phyloP scores from a whole-genome alignment of 2,113 vertebrate species.

The Ceyx margarethae region DNA sequence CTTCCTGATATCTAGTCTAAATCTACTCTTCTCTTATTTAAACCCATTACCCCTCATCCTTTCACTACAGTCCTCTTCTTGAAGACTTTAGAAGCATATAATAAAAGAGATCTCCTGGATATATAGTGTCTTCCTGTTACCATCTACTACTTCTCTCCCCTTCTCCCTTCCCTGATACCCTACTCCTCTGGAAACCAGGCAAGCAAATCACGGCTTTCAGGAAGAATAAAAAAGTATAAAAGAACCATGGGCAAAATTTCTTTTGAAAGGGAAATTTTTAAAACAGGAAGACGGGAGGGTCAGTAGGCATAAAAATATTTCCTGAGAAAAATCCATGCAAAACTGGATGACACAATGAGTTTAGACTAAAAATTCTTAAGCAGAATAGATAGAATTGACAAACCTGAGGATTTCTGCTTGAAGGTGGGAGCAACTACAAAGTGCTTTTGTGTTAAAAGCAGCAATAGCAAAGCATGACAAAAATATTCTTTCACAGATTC shows the following conservation, averaged over 20 bases:
- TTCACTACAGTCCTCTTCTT: background rate
- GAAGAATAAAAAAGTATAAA: background rate
- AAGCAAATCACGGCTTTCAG: background rate
- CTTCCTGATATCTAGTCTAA: too few species aligned
- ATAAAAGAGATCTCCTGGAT: too few species aligned
- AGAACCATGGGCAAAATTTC: background rate
- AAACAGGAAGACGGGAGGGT: background rate
- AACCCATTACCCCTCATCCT: too few species aligned
- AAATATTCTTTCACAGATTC: background rate
- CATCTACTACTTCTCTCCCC: background rate
- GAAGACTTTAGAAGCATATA: background rate
- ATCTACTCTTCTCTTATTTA: too few species aligned
- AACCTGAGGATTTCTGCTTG: background rate
- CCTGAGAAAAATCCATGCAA: background rate
- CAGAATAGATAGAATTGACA: background rate
- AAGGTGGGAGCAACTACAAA: background rate
- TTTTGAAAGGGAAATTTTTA: too few species aligned
- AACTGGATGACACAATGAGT: background rate
- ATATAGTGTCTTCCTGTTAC: background rate
- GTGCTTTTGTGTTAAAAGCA: background rate
- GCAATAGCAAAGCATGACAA: background rate
- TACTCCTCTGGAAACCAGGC: background rate
- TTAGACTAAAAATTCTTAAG: background rate
- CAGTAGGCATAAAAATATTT: background rate
- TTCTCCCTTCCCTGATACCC: background rate